phyloP scores from a whole-genome alignment of 2,797 vertebrate species.

The Neosilurus mollespiculum region DNA sequence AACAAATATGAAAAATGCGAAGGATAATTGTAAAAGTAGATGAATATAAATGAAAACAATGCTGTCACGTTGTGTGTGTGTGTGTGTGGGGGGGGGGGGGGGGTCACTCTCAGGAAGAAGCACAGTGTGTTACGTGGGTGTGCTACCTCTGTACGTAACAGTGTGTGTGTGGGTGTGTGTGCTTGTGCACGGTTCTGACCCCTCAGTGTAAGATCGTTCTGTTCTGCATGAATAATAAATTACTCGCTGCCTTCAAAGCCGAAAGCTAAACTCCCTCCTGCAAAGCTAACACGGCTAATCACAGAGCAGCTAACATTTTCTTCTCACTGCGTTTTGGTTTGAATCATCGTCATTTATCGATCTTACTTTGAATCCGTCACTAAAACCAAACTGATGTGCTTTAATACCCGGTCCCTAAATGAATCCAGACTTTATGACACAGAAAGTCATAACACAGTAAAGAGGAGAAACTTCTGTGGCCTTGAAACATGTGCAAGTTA shows the following conservation, averaged over 20 bases:
- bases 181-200: not conserved
- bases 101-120: not conserved
- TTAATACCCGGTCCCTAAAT: too few species aligned
- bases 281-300: slow-evolving; percentile 17
- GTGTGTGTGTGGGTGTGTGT: not conserved
- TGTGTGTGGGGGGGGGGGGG: not conserved
- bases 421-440: too few species aligned
- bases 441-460: too few species aligned
- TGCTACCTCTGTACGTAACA: not conserved
- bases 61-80: not conserved
- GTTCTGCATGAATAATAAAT: slow-evolving; percentile 30
- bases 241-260: slow-evolving; percentile 12
- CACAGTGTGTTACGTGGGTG: not conserved
- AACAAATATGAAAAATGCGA: not conserved
- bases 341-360: too few species aligned
- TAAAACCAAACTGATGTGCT: too few species aligned
- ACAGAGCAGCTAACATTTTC: not conserved
- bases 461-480: too few species aligned
- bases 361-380: too few species aligned
- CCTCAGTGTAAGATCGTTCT: slow-evolving; percentile 15
- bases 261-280: slow-evolving; percentile 25
- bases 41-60: not conserved
- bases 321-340: not conserved
- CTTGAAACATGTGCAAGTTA: too few species aligned
- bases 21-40: not conserved